These are phyloP conservation scores for Chymomyza fuscimana DNA, from an alignment of 2,888 invertebrate genomes.

Conservation along the genomic window DNA sequence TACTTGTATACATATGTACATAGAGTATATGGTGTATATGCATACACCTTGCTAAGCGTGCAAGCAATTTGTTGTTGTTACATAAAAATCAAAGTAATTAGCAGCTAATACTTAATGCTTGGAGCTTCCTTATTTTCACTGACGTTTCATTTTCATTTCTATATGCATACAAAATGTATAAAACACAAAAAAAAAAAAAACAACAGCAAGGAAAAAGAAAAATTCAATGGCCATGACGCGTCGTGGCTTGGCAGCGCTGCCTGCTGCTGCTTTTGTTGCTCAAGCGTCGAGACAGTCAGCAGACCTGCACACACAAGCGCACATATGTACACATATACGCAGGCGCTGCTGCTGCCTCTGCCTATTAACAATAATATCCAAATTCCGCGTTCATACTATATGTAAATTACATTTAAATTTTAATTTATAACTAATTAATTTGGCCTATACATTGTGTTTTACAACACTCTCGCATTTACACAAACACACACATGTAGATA, in stretches of 20 bases:
- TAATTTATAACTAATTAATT: constrained; percentile 65
- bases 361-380: constrained; percentile 42
- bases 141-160: constrained; percentile 57
- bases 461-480: constrained; percentile 55
- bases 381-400: constrained; percentile 31
- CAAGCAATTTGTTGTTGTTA: constrained; percentile 3
- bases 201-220: constrained; percentile 33
- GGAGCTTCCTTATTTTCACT: constrained; percentile 50
- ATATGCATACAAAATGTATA: constrained; percentile 40
- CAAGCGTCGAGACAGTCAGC: constrained; percentile 51
- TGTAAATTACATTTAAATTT: constrained; percentile 58
- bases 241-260: constrained; percentile 25
- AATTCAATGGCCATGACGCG: constrained; percentile 75
- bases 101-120: constrained; percentile 43
- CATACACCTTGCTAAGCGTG: constrained; percentile 5
- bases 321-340: constrained; percentile 11
- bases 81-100: constrained; percentile 19
- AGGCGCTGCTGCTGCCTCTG: not conserved
- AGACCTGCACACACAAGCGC: constrained; percentile 40
- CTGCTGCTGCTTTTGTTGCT: constrained; percentile 53
- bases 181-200: not conserved
- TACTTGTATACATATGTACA: too few relatives aligned
- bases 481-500: constrained; percentile 28
- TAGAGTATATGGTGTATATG: too few relatives aligned
- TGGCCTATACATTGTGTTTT: constrained; percentile 36